A percentile compares a stretch with the other conserved stretches of the same genome.
These are phyloP conservation scores for Porites cylindrica DNA, from an alignment of 92 coral and sea anemone species.

Conservation along the genomic window DNA sequence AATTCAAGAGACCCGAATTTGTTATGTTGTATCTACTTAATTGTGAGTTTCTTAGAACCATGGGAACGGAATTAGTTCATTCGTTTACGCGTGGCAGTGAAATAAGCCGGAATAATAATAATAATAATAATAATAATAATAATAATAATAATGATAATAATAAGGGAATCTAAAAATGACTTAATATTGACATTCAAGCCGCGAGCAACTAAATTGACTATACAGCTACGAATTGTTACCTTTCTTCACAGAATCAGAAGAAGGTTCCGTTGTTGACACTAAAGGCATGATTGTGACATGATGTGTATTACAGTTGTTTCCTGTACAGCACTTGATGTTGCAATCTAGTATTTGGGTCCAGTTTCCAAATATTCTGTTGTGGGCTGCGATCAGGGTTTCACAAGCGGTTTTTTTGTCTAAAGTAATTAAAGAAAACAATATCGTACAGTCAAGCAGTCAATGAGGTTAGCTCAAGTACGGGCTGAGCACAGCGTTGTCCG, in stretches of 20 bases:
- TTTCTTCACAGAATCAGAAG: neutral
- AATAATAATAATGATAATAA: too few relatives aligned
- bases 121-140: too few relatives aligned
- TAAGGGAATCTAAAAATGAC: too few relatives aligned
- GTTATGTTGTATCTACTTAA: too few relatives aligned
- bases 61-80: too few relatives aligned
- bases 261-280: neutral
- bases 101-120: too few relatives aligned
- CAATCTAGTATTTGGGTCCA: neutral
- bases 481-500: too few relatives aligned
- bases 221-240: neutral
- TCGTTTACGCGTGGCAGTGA: too few relatives aligned
- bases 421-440: neutral
- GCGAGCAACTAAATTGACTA: too few relatives aligned
- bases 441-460: neutral
- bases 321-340: slow-evolving; percentile 11
- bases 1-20: too few relatives aligned
- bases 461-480: neutral
- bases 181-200: too few relatives aligned
- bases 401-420: neutral
- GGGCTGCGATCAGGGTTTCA: neutral
- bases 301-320: slow-evolving; percentile 5
- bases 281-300: neutral
- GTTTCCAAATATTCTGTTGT: neutral
- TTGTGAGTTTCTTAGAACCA: too few relatives aligned